A percentile compares a stretch with the other conserved stretches of the same genome.
phyloP scores from a whole-genome alignment of 1,140 invertebrate genomes.

The Tetranychus urticae region DNA sequence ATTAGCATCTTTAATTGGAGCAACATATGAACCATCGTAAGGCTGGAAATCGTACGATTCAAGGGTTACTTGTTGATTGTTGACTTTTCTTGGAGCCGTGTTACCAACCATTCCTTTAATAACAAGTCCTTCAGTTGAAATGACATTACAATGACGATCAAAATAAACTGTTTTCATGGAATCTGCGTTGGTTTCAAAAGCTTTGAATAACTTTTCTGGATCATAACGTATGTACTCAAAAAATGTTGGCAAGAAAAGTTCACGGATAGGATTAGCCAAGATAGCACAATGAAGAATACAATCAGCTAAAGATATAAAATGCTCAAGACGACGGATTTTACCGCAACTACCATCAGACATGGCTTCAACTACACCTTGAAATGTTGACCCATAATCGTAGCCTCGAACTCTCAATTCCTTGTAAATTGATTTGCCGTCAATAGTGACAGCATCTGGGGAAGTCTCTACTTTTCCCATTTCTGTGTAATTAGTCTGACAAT shows the following conservation, averaged over 20 bases:
- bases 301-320: conserved; percentile 30
- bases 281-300: conserved; percentile 21
- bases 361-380: conserved; percentile 48
- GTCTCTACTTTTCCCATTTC: neutral
- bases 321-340: conserved; percentile 20
- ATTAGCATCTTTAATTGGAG: no score
- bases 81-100: conserved; percentile 45
- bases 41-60: conserved; percentile 63
- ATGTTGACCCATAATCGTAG: conserved; percentile 35
- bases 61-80: conserved; percentile 42
- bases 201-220: neutral
- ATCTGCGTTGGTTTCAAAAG: neutral
- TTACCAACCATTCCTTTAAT: conserved; percentile 34
- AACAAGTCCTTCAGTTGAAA: conserved; percentile 21
- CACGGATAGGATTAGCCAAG: conserved; percentile 28
- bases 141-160: neutral
- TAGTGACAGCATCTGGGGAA: neutral
- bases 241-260: conserved; percentile 62
- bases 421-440: conserved; percentile 21
- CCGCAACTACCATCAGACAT: neutral
- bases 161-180: neutral
- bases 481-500: conserved; percentile 1
- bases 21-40: neutral
- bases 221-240: conserved; percentile 38
- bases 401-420: conserved; percentile 27